A percentile compares a stretch with the other conserved stretches of the same genome.
phyloP scores from a whole-genome alignment of 2,797 vertebrate genomes.

The Lepidocolaptes lacrymiger region DNA sequence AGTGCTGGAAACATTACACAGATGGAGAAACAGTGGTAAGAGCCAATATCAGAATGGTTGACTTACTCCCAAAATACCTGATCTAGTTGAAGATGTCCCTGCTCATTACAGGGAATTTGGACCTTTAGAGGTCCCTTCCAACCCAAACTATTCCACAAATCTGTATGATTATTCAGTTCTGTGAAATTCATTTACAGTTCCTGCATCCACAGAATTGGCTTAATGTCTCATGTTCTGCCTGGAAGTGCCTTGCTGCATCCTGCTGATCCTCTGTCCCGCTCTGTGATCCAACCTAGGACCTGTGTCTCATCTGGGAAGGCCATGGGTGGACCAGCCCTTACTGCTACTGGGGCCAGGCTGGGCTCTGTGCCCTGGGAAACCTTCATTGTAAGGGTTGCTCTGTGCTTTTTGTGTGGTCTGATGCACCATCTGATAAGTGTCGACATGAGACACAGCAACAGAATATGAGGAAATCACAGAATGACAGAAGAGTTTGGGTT shows the following conservation, averaged over 20 bases:
- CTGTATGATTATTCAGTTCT: neutral
- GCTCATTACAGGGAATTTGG: neutral
- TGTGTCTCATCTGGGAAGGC: neutral
- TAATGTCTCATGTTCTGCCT: neutral
- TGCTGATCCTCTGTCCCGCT: neutral
- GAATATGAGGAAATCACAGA: neutral
- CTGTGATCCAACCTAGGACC: rapidly evolving
- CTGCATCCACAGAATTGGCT: neutral
- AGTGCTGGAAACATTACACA: neutral
- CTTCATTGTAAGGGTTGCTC: neutral
- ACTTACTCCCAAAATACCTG: neutral
- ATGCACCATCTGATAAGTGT: neutral
- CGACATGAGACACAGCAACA: neutral
- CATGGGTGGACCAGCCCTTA: neutral
- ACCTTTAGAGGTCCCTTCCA: neutral
- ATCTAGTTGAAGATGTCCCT: neutral
- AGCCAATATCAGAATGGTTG: neutral
- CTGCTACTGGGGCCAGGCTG: neutral
- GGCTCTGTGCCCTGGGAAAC: neutral
- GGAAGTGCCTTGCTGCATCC: neutral
- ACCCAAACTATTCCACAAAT: neutral
- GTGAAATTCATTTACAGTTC: neutral
- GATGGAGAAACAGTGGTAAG: neutral
- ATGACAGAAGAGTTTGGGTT: neutral
- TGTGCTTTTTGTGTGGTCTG: neutral